Base-by-base conservation (phyloP, 2,113 vertebrate genomes). In the Corvus cornix region DNA sequence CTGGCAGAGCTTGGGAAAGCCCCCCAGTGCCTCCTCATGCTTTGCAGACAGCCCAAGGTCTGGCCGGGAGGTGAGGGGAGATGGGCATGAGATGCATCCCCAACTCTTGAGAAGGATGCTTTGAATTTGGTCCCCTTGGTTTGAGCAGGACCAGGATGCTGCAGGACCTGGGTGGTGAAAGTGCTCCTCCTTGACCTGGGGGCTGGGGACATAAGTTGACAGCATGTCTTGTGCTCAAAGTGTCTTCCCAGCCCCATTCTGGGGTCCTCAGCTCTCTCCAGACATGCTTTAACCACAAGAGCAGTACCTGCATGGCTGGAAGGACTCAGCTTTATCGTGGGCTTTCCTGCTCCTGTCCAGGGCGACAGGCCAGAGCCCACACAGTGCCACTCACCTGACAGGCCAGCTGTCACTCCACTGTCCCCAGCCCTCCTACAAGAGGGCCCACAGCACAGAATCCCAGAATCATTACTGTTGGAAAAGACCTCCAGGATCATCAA, bases 151-250 rank as follows among this genome's bases (percentile, higher is more conserved):
- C 24, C 44, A 52, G 67, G 27, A 60, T 3, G 3, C 27, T 56
- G 51, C 59, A 74, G 74, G 49, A 55, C 27, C 21, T 44, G 72
- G 10, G 3, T 69, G 51, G 14, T 84, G 28, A 60, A 77, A 81
- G 44, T 60, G 53, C 31, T 72, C 4, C 79, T 72, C 23, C 24
- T 46, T 4, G 8, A 31, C 33, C 2, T 33, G 28, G 31, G 33
- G 14, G 30, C 20, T 0, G 1, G 41, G 9, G 33, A 48, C 44
- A 35, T 55, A 1, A 5, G 35, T 2, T 0, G 0, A 7, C 9
- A 26, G 31, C 24, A 9, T 21, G 26, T 46, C 78, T 43, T 56
- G 12, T 67, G 31, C 24, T 15, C 11, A 17, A 46, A 58, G 28
- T 21, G 37, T 26, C 52, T 63, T 72, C 44, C 58, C 58, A 53